Conservation (phyloP, 2,113 vertebrate genomes). For the Entelurus aequoreus region DNA sequence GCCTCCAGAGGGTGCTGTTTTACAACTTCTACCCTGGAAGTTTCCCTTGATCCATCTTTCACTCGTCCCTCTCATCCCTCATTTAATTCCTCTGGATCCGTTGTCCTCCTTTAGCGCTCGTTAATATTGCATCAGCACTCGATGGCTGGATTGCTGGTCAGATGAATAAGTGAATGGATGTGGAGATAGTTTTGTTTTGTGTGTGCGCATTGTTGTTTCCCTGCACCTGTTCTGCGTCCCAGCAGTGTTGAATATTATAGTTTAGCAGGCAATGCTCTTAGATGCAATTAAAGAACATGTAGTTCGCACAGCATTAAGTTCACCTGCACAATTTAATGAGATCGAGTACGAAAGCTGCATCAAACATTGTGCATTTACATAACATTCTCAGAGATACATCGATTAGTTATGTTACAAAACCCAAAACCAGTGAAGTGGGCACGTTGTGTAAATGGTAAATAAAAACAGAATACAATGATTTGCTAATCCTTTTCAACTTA, state of each 20-base stretch:
- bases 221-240: slow-evolving; percentile 17
- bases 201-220: slow-evolving; percentile 44
- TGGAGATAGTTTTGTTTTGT: slow-evolving; percentile 24
- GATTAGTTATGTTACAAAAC: too few species aligned
- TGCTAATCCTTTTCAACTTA: too few species aligned
- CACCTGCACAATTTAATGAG: neutral
- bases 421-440: too few species aligned
- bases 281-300: slow-evolving; percentile 23
- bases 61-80: slow-evolving; percentile 19
- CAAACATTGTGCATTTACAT: too few species aligned
- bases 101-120: slow-evolving; percentile 44
- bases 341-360: neutral
- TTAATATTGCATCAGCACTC: slow-evolving; percentile 50
- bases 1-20: slow-evolving; percentile 55
- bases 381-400: too few species aligned
- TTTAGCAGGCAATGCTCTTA: neutral
- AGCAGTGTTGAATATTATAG: slow-evolving; percentile 50
- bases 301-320: neutral
- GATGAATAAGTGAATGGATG: slow-evolving; percentile 37
- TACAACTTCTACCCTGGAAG: slow-evolving; percentile 25
- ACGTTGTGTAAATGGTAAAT: too few species aligned
- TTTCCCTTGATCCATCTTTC: slow-evolving; percentile 24
- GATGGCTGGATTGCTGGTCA: slow-evolving; percentile 41
- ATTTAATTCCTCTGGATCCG: slow-evolving; percentile 16
- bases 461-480: too few species aligned